Base-by-base conservation (phyloP, 2,888 invertebrate species). In the Sylvicola cinctus region DNA sequence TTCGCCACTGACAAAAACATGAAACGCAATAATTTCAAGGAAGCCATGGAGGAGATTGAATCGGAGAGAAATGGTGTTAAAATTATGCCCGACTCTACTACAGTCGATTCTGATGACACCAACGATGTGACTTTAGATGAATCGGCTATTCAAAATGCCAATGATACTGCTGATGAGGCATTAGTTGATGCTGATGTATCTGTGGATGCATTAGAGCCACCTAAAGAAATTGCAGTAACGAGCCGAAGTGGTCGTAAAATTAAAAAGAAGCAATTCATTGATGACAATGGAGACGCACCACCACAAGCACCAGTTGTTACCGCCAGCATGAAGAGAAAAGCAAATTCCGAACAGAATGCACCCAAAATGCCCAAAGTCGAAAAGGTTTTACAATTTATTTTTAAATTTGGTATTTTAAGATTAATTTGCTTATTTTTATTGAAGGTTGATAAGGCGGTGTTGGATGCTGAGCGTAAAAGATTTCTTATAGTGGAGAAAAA, bases 41-140 rank as follows among this genome's bases (percentile, higher is more conserved):
- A 88, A 47, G 93, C 88, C 1, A 68, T 93, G 13, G 70, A 72
- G 48, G 79, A 93, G 58, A 84, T 93, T 38, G 84, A 87, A 49
- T 68, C 76, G 39, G 83, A 81, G 40, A 65, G 79, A 31, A 62
- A 65, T 35, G 70, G 69, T 36, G 69, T 70, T 42, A 56, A 55
- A n/a, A n/a, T 38, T 54, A 55, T 17, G 55, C 53, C 11, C 58
- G n/a, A n/a, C n/a, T n/a, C n/a, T n/a, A n/a, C n/a, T n/a, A n/a
- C n/a, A n/a, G n/a, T n/a, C n/a, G n/a, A n/a, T n/a, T n/a, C n/a
- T n/a, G n/a, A n/a, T n/a, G n/a, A n/a, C n/a, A n/a, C n/a, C n/a
- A n/a, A n/a, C n/a, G n/a, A n/a, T n/a, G n/a, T n/a, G n/a, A n/a
- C n/a, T n/a, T n/a, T n/a, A n/a, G n/a, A n/a, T n/a, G n/a, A n/a